Evolutionary conservation across 2,888 invertebrate species (phyloP).

Genomic region (Tribolium freemani): DNA sequence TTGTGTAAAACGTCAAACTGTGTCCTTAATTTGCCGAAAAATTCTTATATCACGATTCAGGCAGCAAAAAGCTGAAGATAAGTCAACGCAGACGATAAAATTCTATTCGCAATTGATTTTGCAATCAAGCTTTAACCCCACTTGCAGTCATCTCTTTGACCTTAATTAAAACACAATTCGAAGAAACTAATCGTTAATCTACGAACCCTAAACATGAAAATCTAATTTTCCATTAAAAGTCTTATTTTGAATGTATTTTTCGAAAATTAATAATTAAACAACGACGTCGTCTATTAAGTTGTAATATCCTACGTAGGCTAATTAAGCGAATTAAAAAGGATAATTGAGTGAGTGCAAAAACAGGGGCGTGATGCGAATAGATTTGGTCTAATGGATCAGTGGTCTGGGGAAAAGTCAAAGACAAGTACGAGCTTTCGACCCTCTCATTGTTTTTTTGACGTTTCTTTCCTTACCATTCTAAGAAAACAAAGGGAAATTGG

Average conservation of each 20-base stretch:
- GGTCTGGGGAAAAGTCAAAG: constrained; percentile 43
- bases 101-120: constrained; percentile 59
- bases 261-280: constrained; percentile 2
- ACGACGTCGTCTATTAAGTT: neutral
- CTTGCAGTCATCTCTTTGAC: constrained; percentile 30
- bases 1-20: neutral
- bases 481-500: constrained; percentile 44
- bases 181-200: constrained; percentile 15
- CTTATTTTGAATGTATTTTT: neutral
- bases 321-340: constrained; percentile 56
- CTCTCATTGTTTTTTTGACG: constrained; percentile 34
- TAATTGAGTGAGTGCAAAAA: constrained; percentile 52
- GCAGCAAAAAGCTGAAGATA: neutral
- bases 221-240: neutral
- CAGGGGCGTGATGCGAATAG: constrained; percentile 51
- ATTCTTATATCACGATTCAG: neutral
- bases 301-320: constrained; percentile 36
- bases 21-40: neutral
- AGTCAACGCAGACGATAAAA: constrained; percentile 45
- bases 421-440: constrained; percentile 45
- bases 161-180: constrained; percentile 42
- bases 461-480: constrained; percentile 21
- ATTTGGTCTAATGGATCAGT: constrained; percentile 51
- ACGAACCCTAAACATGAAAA: neutral
- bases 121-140: constrained; percentile 52